phyloP scores from a whole-genome alignment of 2,113 vertebrate genomes.

The Melanostigma gelatinosum region DNA sequence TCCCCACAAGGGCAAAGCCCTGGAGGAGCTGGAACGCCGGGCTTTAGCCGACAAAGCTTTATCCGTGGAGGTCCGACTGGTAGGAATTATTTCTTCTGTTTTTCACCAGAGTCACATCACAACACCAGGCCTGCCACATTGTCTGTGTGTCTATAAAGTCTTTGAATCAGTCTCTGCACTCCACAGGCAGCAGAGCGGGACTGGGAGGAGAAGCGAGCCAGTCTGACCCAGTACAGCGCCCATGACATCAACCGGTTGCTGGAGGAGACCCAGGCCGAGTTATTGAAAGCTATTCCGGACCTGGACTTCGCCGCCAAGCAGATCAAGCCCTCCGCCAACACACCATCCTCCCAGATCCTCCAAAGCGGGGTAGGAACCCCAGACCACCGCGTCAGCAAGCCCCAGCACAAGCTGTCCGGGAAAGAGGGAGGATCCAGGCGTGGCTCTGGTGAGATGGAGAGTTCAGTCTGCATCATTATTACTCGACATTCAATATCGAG shows the following conservation, averaged over 20 bases:
- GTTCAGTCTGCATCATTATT: not conserved
- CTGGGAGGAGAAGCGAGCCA: conserved; percentile 98
- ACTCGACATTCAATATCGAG: not conserved
- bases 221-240: conserved; percentile 95
- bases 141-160: not conserved
- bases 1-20: conserved; percentile 86
- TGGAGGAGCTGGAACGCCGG: conserved; percentile 87
- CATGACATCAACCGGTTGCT: conserved; percentile 98
- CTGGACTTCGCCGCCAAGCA: conserved; percentile 96
- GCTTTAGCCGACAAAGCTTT: conserved; percentile 89
- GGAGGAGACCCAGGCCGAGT: conserved; percentile 96
- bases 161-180: conserved; percentile 8
- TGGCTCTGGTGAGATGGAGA: conserved; percentile 86
- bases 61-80: conserved; percentile 91
- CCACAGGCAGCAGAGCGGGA: conserved; percentile 93
- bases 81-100: conserved; percentile 46
- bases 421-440: conserved; percentile 89
- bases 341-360: conserved; percentile 56
- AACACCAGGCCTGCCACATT: not conserved
- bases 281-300: conserved; percentile 99
- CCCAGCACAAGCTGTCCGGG: conserved; percentile 88
- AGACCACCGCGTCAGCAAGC: conserved; percentile 90
- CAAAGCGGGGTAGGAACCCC: conserved; percentile 76
- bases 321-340: conserved; percentile 80
- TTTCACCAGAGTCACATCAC: not conserved